Base-by-base conservation (phyloP, 2,797 vertebrate species). In the Aselliscus stoliczkanus region DNA sequence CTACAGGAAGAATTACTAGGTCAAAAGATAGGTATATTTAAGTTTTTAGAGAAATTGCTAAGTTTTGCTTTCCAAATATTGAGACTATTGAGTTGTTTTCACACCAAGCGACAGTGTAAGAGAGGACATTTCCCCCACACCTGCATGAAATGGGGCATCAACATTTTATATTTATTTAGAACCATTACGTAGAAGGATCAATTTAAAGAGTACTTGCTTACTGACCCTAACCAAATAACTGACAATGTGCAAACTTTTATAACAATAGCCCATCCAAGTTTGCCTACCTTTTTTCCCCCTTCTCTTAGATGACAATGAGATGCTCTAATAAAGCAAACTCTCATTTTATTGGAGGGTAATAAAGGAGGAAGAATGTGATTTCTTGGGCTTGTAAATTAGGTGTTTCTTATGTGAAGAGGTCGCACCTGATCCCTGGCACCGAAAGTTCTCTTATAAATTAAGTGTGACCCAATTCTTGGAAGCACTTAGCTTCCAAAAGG, bases 181-280 rank as follows among this genome's bases (percentile, higher is more conserved):
- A 39, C 9, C n/a, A 4, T 77, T 72, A 47, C 62, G 8, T 27
- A 13, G 52, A 56, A 5, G 11, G n/a, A 39, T 18, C 5, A 11
- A 10, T 2, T 42, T 18, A 37, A 84, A 23, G 52, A 25, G 4
- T 9, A 12, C 31, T 72, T 83, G 21, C 42, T 70, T 54, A 70
- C 8, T 18, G 62, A 17, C 18, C 10, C 25, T n/a, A 15, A 23
- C 52, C 31, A 13, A 54, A 17, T 29, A 6, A 29, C 15, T 67
- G 39, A 3, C 4, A 0, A 21, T 11, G 34, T 29, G 9, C 29
- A 39, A 37, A 50, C 25, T 1, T 44, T 21, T 27, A 3, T 3
- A 52, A 21, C 11, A 18, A 8, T 13, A 47, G 31, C 7, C 39
- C 54, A 7, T 21, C 12, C 18, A 11, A 18, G 17, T 10, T 17